Evolutionary conservation across 1,140 invertebrate genomes (phyloP).

Genomic region (Eubasilissa regina): DNA sequence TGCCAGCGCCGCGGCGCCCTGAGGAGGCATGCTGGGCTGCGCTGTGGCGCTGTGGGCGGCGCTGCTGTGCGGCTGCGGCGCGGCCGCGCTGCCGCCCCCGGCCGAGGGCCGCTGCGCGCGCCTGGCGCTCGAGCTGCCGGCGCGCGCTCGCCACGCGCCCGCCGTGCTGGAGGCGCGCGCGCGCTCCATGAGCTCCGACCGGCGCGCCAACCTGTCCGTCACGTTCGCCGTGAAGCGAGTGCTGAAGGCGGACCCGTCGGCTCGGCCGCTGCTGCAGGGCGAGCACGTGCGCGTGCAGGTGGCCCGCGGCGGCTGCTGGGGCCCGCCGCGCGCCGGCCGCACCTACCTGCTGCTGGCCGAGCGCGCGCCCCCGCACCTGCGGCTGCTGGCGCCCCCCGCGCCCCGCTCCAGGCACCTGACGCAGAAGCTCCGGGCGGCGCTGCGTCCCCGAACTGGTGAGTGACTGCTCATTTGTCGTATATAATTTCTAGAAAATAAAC

Average conservation of each 20-base stretch:
- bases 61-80: slow-evolving; percentile 42
- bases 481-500: no score
- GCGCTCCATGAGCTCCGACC: slow-evolving; percentile 74
- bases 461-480: background rate
- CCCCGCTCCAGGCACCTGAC: slow-evolving; percentile 33
- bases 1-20: slow-evolving; percentile 34
- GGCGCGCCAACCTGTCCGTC: slow-evolving; percentile 75
- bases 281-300: slow-evolving; percentile 75
- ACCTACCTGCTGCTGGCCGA: slow-evolving; percentile 52
- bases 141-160: slow-evolving; percentile 72
- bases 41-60: slow-evolving; percentile 51
- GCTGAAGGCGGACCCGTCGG: slow-evolving; percentile 72
- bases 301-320: slow-evolving; percentile 76
- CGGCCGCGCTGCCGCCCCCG: slow-evolving; percentile 26
- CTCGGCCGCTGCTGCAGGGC: slow-evolving; percentile 70
- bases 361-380: slow-evolving; percentile 39
- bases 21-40: slow-evolving; percentile 37
- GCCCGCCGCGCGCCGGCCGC: slow-evolving; percentile 76
- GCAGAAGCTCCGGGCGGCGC: slow-evolving; percentile 33
- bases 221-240: slow-evolving; percentile 78
- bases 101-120: slow-evolving; percentile 71
- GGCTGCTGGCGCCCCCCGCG: slow-evolving; percentile 48
- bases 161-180: slow-evolving; percentile 79
- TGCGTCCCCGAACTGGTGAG: slow-evolving; percentile 45
- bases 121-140: slow-evolving; percentile 75